Evolutionary conservation across 2,888 invertebrate genomes (phyloP), one percentile per base, ranked within the genome.

Genomic region (Hyposoter dolosus): DNA sequence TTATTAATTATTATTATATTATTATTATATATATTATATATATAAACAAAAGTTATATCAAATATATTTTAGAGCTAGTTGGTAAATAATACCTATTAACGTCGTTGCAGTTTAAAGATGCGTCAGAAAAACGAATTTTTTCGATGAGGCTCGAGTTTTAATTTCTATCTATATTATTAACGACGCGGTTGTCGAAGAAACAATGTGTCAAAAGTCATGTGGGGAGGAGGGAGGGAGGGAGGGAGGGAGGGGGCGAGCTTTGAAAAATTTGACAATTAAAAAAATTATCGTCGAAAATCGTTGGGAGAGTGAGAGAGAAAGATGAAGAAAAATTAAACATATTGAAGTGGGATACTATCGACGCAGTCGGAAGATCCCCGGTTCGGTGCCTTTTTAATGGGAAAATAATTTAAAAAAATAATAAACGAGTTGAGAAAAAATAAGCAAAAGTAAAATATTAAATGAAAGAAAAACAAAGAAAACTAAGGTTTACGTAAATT

Each of bases 1-100:
- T 83, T 81, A 84, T 84, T 88, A 69, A 87, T 84, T 88, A 90
- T 88, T 82, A 84, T 87, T 82, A 85, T 81, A 87, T 87, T 69
- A 87, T 80, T 74, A 71, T 87, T 88, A 89, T 90, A 90, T 88
- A 90, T 88, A 83, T 89, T 89, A 87, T 91, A 90, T 90, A 91
- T 91, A 92, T 92, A 92, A 93, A 92, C 92, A 93, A 91, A 93
- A 92, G 92, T 93, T 93, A 93, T 93, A 93, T 92, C 90, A 91
- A 93, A 92, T 93, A 94, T 94, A 93, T 94, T 94, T 94, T 93
- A 94, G 94, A 88, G 91, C 91, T 94, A 94, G 94, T 93, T 93
- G 93, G 92, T 93, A 93, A 93, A 90, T 89, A 89, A 85, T 92
- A 92, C 91, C 91, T 92, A 93, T 92, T 93, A 93, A 93, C 91